These are phyloP conservation scores for Mus minutoides DNA, from an alignment of 2,797 vertebrate species.

Conservation along the genomic window DNA sequence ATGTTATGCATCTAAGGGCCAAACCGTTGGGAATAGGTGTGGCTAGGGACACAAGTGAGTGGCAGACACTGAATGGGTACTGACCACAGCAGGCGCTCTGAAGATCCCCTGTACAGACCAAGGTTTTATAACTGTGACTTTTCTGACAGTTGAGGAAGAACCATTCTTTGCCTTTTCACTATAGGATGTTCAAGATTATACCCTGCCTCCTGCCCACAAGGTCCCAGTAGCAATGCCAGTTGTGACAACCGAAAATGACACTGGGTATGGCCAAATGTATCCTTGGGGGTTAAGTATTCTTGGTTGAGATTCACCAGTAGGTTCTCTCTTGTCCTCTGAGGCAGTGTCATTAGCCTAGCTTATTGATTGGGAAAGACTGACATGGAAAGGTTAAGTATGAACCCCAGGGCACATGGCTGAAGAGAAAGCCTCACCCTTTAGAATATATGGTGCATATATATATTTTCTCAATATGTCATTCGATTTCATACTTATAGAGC, in stretches of 20 bases:
- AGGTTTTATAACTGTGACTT: neutral
- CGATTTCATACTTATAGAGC: neutral
- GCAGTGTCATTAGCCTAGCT: neutral
- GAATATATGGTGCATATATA: neutral
- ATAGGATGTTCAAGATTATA: neutral
- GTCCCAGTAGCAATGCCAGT: neutral
- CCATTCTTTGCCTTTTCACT: neutral
- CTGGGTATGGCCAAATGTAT: neutral
- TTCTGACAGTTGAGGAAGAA: neutral
- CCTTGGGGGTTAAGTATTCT: neutral
- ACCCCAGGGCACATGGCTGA: neutral
- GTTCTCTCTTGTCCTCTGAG: neutral
- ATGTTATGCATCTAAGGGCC: neutral
- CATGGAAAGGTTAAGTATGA: neutral
- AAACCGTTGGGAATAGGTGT: neutral
- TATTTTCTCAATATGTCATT: neutral
- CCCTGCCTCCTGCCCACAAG: neutral
- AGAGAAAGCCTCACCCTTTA: neutral
- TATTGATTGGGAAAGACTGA: neutral
- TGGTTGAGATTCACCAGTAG: neutral
- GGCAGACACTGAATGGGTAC: neutral
- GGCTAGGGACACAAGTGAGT: neutral
- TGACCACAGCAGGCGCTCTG: neutral
- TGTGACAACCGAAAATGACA: neutral
- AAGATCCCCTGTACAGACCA: accelerated